Percentiles rank a stretch among this genome's conserved stretches.
phyloP scores from a whole-genome alignment of 2,888 invertebrate species.

The Eurois occulta region DNA sequence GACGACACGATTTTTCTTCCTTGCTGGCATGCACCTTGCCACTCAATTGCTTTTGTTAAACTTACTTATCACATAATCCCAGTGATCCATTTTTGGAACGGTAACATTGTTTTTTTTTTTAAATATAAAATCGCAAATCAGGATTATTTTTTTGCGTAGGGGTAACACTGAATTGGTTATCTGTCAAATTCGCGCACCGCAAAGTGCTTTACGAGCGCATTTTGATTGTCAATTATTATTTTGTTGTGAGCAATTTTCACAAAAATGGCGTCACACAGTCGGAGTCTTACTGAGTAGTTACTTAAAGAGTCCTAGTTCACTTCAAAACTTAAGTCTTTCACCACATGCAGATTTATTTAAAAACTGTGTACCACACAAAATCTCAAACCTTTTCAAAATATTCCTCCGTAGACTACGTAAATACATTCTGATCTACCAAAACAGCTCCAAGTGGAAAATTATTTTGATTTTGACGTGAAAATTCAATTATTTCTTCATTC shows the following conservation, averaged over 20 bases:
- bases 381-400: conserved; percentile 7
- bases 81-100: too few relatives aligned
- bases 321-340: background rate
- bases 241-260: too few relatives aligned
- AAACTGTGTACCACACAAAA: background rate
- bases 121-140: too few relatives aligned
- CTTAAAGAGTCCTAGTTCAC: background rate
- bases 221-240: too few relatives aligned
- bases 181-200: too few relatives aligned
- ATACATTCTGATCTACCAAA: conserved; percentile 20
- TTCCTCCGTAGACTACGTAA: background rate
- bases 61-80: too few relatives aligned
- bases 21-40: background rate
- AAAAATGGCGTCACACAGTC: too few relatives aligned
- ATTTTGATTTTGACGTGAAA: conserved; percentile 62
- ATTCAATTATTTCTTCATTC: conserved; percentile 68
- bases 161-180: too few relatives aligned
- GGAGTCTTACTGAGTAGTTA: too few relatives aligned
- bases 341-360: background rate
- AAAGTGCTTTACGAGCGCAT: too few relatives aligned
- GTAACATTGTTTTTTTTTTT: too few relatives aligned
- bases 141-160: too few relatives aligned
- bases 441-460: conserved; percentile 36
- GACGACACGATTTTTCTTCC: background rate
- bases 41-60: background rate